Base-by-base conservation (phyloP, 2,888 invertebrate species). In the Hoplodrina ambigua region DNA sequence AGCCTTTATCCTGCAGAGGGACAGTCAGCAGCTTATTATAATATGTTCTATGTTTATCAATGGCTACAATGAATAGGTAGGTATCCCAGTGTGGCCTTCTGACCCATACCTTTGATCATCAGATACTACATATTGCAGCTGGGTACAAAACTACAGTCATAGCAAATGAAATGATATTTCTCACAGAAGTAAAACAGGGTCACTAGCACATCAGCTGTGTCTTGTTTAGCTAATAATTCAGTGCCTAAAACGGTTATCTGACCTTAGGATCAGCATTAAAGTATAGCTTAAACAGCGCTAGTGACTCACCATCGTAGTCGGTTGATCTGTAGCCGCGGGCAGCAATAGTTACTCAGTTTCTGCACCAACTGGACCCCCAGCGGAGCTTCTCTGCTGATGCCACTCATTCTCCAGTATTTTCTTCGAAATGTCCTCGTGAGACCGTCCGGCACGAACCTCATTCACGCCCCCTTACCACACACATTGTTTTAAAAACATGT, bases 281-380 rank as follows among this genome's bases (percentile, higher is more conserved):
- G n/a, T 49, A 53, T 30, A 6, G 52, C 49, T 49, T 69, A 74
- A 56, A 66, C 64, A 78, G 78, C 57, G 8, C 70, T 64, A 50
- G 11, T 82, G 78, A 95, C 96, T 96, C 91, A 97, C 98, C 97
- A 97, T 85, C 96, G 88, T 84, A 97, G 96, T 85, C 97, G 96
- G 89, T 97, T 97, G 75, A 97, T 94, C 81, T 96, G 96, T 8
- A 97, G 88, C 20, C 97, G 94, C 6, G 97, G 97, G 84, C 97
- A 97, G 65, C 96, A 96, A 83, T 90, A 95, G 8, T 93, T 92
- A 17, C 92, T 95, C 25, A 95, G 83, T 80, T 91, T 96, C 85
- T 97, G 97, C 61, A 97, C 85, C 44, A 95, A 87, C 82, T 95
- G 94, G 13, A 97, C 91, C n/a, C 98, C 98, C 74, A 97, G 89